Conservation (phyloP, 2,113 vertebrate species). For the Tragelaphus strepsiceros region DNA sequence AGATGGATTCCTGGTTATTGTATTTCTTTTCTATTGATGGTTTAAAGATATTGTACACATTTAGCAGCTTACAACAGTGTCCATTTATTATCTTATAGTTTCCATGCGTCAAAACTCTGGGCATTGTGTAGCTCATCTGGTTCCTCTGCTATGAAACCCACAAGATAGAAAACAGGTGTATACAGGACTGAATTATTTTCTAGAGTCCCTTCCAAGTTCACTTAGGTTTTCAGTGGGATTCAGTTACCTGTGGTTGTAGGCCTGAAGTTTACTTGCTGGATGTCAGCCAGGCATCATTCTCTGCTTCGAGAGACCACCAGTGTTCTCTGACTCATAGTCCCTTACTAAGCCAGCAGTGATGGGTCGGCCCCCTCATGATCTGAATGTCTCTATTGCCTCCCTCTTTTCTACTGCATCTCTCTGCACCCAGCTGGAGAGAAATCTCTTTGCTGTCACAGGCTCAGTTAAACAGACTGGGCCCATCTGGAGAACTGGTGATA, state of each 20-base stretch:
- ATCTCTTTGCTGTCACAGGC: background rate
- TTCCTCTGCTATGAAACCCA: background rate
- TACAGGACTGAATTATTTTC: background rate
- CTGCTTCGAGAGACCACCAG: no score
- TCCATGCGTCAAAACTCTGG: background rate
- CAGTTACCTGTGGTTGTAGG: background rate
- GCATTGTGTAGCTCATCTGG: no score
- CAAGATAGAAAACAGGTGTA: background rate
- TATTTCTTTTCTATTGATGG: background rate
- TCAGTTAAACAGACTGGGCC: background rate
- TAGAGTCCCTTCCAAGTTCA: background rate
- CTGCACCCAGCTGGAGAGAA: background rate
- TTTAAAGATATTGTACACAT: background rate
- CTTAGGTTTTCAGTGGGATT: background rate
- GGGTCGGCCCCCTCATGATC: fast-evolving
- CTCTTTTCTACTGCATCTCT: background rate
- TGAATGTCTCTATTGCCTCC: background rate
- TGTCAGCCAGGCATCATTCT: background rate
- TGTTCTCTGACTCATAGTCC: background rate
- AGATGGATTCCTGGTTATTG: background rate
- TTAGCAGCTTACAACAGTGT: background rate
- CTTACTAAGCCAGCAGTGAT: background rate
- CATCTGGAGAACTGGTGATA: background rate
- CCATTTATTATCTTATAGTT: background rate
- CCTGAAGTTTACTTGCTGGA: background rate